Conservation (phyloP, 2,888 invertebrate species). For the Elysia crispata region DNA sequence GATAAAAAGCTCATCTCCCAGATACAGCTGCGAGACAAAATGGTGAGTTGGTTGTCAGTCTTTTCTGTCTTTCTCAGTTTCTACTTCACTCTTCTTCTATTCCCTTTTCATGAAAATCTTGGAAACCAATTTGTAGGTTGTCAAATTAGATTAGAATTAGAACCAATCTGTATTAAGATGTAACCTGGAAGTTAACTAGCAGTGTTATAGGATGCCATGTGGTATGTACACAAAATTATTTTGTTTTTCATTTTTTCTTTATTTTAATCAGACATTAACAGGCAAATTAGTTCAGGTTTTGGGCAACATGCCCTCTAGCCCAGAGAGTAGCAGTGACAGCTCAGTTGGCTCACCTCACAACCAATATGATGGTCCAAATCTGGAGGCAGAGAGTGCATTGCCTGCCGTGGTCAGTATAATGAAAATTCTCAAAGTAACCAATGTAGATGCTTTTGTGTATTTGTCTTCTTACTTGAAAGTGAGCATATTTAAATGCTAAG, state of each 20-base stretch:
- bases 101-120: not conserved
- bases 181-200: no score
- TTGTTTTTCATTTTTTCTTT: no score
- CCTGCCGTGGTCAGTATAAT: slow-evolving; percentile 89
- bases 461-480: no score
- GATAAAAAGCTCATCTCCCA: slow-evolving; percentile 92
- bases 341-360: slow-evolving; percentile 94
- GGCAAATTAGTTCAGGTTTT: slow-evolving; percentile 86
- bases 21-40: slow-evolving; percentile 91
- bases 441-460: no score
- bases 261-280: slow-evolving; percentile 82
- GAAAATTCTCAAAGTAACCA: no score
- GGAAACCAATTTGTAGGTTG: not conserved
- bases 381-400: slow-evolving; percentile 91
- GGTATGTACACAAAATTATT: no score
- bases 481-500: no score
- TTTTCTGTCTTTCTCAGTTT: not conserved
- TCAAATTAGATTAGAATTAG: not conserved
- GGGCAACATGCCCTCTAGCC: slow-evolving; percentile 83
- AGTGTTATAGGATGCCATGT: no score
- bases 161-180: no score
- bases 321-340: slow-evolving; percentile 96
- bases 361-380: slow-evolving; percentile 86
- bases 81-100: not conserved
- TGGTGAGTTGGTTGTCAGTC: slow-evolving; percentile 80